A percentile compares a stretch with the other conserved stretches of the same genome.
Conservation (phyloP, 2,797 vertebrate genomes). For the Catharus ustulatus region DNA sequence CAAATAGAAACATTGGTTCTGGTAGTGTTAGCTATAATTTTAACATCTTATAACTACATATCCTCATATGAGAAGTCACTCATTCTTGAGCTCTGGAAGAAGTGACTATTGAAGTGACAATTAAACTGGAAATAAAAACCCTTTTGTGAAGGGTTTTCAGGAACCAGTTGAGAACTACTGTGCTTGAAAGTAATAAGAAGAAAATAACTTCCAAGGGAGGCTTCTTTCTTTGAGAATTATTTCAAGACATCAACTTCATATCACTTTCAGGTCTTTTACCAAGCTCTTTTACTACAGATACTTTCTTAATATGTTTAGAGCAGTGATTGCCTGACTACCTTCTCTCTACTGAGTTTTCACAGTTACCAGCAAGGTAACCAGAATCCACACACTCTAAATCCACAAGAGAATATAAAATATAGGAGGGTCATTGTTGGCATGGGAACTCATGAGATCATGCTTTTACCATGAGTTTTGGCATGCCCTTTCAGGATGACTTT, state of each 20-base stretch:
- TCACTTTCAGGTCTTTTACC: neutral
- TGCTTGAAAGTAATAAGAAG: neutral
- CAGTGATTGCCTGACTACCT: neutral
- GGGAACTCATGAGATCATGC: neutral
- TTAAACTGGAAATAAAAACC: neutral
- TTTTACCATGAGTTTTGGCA: neutral
- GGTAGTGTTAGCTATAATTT: neutral
- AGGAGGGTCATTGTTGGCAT: neutral
- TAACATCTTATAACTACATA: neutral
- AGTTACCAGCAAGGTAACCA: neutral
- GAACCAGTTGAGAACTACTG: neutral
- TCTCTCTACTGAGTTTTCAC: neutral
- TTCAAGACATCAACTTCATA: neutral
- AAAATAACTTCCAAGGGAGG: neutral
- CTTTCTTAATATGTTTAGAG: neutral
- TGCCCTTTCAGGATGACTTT: neutral
- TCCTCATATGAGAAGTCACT: neutral
- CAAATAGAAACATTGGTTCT: neutral
- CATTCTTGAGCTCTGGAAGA: neutral
- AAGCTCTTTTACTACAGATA: neutral
- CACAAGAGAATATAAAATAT: neutral
- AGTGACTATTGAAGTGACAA: neutral
- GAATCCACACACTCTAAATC: neutral
- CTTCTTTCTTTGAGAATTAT: neutral
- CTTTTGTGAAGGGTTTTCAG: neutral